Conservation (phyloP, 2,797 vertebrate species). For the Enteromius fasciolatus region DNA sequence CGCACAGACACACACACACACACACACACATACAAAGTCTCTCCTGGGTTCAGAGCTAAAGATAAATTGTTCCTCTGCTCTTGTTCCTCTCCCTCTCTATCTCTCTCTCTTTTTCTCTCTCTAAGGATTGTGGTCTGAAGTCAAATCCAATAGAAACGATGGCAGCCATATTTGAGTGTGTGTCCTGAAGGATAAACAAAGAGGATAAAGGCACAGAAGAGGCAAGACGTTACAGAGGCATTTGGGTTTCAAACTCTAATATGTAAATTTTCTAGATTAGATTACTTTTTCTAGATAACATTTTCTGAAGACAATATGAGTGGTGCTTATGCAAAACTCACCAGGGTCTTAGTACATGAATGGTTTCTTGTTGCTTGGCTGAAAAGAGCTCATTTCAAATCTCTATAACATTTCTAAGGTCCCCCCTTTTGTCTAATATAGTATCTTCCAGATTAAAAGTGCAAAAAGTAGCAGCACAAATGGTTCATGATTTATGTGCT, state of each 20-base stretch:
- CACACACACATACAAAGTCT: neutral
- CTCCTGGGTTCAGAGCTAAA: constrained; percentile 12
- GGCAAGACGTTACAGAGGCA: neutral
- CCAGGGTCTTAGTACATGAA: neutral
- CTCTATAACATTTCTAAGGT: neutral
- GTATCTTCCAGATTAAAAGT: neutral
- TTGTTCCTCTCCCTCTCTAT: neutral
- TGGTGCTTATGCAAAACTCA: neutral
- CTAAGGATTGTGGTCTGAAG: constrained; percentile 37
- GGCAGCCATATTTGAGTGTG: constrained; percentile 30
- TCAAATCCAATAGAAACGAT: constrained; percentile 24
- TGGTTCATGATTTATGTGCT: neutral
- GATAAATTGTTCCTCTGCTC: constrained; percentile 28
- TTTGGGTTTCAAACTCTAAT: neutral
- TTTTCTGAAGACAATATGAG: neutral
- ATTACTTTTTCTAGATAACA: neutral
- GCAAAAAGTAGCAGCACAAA: neutral
- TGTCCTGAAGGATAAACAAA: constrained; percentile 40
- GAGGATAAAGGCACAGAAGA: neutral
- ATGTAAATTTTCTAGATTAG: constrained; percentile 1
- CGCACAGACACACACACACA: neutral
- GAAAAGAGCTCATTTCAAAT: too few relatives aligned
- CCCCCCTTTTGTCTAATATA: neutral
- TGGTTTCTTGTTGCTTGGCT: neutral
- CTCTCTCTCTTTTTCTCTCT: neutral